Base-by-base conservation (phyloP, 2,888 invertebrate species). In the Nineta flava region DNA sequence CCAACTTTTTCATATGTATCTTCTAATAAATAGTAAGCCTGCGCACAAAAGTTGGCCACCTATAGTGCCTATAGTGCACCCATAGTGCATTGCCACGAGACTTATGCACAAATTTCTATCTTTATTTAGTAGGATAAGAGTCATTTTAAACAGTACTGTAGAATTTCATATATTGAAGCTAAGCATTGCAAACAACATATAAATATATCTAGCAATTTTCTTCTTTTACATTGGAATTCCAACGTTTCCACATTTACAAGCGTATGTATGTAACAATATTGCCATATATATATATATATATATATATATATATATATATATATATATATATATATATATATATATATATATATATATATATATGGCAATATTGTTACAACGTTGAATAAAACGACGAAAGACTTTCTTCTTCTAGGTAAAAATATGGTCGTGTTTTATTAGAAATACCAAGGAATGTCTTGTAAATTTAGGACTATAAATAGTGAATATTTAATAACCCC, bases 341-440 rank as follows among this genome's bases (percentile, higher is more conserved):
- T 35, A 13, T 35, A 12, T 35, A 13, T 40, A 12, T 40, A 40
- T 40, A 40, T 40, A 40, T 40, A 12, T 13, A 38, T 15, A 5
- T 40, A 40, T 40, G 40, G 13, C 2, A n/a, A 16, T n/a, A 2
- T 35, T 12, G 7, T 15, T 40, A 15, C n/a, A 40, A n/a, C 12
- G 40, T 6, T 15, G 10, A 40, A 40, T 40, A 40, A 40, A 9
- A 40, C 16, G 7, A n/a, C 13, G 26, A 26, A 26, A 26, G 26
- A 26, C 26, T 26, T 26, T 26, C 26, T 34, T 15, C 47, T 31
- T 34, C 47, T 17, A 35, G 38, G 35, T 47, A 47, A 47, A 47
- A 47, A 47, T 47, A 47, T 47, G 47, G 47, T 35, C 38, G 35
- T 35, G 47, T 47, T 47, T 47, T 47, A 47, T 47, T 47, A 47